Evolutionary conservation across 2,797 vertebrate genomes (phyloP).

Genomic region (Pteronotus mesoamericanus): DNA sequence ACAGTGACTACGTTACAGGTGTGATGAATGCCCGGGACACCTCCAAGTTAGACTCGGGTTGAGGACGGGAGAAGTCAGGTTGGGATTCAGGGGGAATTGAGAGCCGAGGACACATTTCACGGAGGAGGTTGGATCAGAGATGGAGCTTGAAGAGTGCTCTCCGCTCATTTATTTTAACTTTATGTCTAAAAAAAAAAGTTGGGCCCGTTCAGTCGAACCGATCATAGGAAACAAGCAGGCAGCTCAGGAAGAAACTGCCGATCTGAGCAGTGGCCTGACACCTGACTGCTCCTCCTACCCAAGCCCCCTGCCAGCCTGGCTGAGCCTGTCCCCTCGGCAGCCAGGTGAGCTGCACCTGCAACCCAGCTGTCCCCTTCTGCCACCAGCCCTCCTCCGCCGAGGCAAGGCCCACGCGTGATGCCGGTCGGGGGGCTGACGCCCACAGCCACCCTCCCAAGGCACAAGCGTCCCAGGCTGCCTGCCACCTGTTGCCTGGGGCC

Average conservation of each 20-base stretch:
- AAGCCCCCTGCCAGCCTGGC: not conserved
- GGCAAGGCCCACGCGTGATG: not conserved
- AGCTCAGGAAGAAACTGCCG: not conserved
- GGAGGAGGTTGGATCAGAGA: not conserved
- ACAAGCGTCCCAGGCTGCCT: not conserved
- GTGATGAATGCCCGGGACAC: not conserved
- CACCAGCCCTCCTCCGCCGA: not conserved
- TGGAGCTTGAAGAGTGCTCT: not conserved
- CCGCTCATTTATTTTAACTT: not conserved
- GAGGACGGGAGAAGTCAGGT: not conserved
- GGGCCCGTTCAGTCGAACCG: too few relatives aligned
- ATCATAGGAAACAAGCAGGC: not conserved
- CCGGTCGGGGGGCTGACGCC: rapidly evolving
- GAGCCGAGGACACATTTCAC: not conserved
- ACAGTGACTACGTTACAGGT: not conserved
- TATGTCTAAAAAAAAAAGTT: not conserved
- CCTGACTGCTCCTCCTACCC: not conserved
- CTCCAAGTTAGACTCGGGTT: not conserved
- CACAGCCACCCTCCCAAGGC: not conserved
- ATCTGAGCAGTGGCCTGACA: not conserved
- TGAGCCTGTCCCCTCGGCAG: not conserved
- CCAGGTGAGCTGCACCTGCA: not conserved
- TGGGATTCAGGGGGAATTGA: not conserved
- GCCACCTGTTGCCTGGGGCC: not conserved
- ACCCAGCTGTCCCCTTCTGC: rapidly evolving